Evolutionary conservation across 1,140 invertebrate species (phyloP), one percentile per base, ranked within the genome.

Genomic region (Agraylea sexmaculata): DNA sequence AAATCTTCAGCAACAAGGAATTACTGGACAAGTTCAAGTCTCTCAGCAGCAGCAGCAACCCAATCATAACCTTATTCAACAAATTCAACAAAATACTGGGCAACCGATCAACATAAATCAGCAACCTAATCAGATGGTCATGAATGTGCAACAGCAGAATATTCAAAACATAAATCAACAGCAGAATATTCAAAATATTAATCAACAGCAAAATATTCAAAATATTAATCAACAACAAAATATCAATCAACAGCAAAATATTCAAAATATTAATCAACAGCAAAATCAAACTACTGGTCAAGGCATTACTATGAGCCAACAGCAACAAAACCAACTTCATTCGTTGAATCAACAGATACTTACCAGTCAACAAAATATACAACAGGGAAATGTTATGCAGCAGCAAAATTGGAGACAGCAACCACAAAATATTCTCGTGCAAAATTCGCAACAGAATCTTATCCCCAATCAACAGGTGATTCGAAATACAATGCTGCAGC

Each of bases 401-500:
- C 63, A 69, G 43, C 58, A 62, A 6, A 47, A 62, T 37, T 68
- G 67, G 57, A 57, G 69, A 33, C 69, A 71, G 37, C 41, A 42
- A 18, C 40, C 35, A 42, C 66, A 70, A 33, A 67, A 65, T 28
- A 57, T 68, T 32, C 60, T 65, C 61, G 59, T 64, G 2, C 62
- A 64, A 42, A 63, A 62, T 54, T 51, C 60, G 4, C 5, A 32
- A 0, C 62, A 64, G 43, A 60, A 60, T 2, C 57, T 64, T 28
- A 23, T 35, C n/a, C 7, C 17, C 8, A 25, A 23, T 17, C 63
- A 65, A 45, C 64, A 67, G 43, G 57, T 64, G 17, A 61, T 68
- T 45, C 62, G 59, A 47, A 65, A 53, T 42, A 60, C 64, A 10
- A 51, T 66, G 29, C 60, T 68, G 17, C 62, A 64, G 29, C 55